phyloP scores from a whole-genome alignment of 1,140 invertebrate species.

The Dryas iulia region DNA sequence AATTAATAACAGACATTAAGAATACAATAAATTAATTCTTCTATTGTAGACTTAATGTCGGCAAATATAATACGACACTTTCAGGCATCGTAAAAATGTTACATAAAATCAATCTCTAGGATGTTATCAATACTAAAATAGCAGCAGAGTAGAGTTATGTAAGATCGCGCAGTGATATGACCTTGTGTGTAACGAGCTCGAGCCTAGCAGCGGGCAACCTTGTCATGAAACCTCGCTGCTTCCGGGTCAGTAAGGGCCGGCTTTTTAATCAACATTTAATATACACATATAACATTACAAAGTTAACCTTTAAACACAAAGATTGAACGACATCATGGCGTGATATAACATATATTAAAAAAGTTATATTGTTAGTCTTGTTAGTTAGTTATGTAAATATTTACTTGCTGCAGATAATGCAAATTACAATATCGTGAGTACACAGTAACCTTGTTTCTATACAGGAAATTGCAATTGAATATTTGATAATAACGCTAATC shows the following conservation, averaged over 20 bases:
- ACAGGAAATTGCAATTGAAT: not conserved
- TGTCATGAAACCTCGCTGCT: constrained; percentile 60
- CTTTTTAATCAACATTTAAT: constrained; percentile 34
- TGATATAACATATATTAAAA: not conserved
- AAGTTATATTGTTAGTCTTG: not conserved
- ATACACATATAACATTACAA: too few species aligned
- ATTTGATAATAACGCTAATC: not conserved
- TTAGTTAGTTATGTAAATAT: not conserved
- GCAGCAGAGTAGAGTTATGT: constrained; percentile 53
- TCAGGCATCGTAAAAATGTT: too few species aligned
- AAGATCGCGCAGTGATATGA: constrained; percentile 42
- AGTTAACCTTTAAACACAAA: not conserved
- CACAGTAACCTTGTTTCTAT: not conserved
- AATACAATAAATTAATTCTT: too few species aligned
- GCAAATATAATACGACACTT: too few species aligned
- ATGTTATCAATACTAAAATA: constrained; percentile 12
- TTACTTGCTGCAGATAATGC: not conserved
- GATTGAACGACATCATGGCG: not conserved
- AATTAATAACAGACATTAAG: too few species aligned
- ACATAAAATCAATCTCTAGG: too few species aligned
- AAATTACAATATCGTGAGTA: not conserved
- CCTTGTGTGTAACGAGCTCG: constrained; percentile 49
- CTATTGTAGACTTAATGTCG: too few species aligned
- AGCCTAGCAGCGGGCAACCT: constrained; percentile 49
- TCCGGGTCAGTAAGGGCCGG: constrained; percentile 67